Evolutionary conservation across 2,888 invertebrate species (phyloP).

Genomic region (Mongoloraphidia duomilia): DNA sequence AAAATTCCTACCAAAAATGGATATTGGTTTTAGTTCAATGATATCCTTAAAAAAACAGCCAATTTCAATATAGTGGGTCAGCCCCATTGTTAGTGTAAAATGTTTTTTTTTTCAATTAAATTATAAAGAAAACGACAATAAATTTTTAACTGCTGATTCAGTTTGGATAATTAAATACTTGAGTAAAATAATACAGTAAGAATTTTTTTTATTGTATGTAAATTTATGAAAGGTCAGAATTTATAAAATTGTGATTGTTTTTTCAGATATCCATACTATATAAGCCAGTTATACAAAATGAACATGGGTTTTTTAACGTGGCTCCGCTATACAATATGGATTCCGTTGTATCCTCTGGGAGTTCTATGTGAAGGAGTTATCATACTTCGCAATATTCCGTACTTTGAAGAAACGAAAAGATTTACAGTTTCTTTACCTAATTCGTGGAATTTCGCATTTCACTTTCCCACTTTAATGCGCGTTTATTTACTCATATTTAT

Average conservation of each 20-base stretch:
- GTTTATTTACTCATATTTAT: slow-evolving; percentile 62
- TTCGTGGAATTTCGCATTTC: slow-evolving; percentile 70
- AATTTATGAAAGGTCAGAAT: no score
- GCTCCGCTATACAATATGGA: slow-evolving; percentile 89
- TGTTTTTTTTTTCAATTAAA: no score
- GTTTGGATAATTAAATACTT: no score
- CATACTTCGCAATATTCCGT: slow-evolving; percentile 70
- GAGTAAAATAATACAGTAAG: no score
- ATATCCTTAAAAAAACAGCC: no score
- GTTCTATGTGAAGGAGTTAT: slow-evolving; percentile 75
- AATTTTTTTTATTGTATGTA: no score
- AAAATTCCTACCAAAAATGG: no score
- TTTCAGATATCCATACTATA: slow-evolving; percentile 83
- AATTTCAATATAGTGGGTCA: no score
- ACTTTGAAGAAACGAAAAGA: slow-evolving; percentile 69
- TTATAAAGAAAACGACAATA: no score
- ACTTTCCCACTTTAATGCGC: slow-evolving; percentile 66
- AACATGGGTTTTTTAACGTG: slow-evolving; percentile 68
- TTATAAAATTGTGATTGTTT: slow-evolving; percentile 1
- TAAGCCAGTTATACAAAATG: slow-evolving; percentile 60
- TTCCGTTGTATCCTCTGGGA: slow-evolving; percentile 83
- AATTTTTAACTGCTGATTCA: no score
- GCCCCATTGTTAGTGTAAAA: no score
- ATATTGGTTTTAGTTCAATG: no score
- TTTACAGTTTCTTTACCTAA: slow-evolving; percentile 73